phyloP scores from a whole-genome alignment of 1,140 invertebrate species.

The Stenopsyche tienmushanensis region DNA sequence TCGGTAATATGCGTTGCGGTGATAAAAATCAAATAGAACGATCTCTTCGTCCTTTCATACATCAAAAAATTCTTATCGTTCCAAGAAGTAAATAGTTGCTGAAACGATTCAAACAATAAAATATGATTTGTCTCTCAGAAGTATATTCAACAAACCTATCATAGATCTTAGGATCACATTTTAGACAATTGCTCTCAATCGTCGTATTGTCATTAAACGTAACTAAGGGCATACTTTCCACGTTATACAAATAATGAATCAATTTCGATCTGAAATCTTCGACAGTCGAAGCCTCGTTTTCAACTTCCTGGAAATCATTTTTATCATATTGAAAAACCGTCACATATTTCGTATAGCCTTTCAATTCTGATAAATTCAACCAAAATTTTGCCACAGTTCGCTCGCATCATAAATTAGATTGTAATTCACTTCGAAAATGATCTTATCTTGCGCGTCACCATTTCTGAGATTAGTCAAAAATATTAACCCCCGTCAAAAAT shows the following conservation, averaged over 20 bases:
- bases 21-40: slow-evolving; percentile 19
- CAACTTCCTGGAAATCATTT: background rate
- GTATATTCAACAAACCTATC: slow-evolving; percentile 1
- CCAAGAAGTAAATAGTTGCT: background rate
- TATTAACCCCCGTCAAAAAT: too few relatives aligned
- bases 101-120: slow-evolving; percentile 13
- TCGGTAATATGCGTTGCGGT: background rate
- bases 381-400: slow-evolving; percentile 17
- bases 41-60: slow-evolving; percentile 14
- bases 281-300: background rate
- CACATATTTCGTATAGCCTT: slow-evolving; percentile 11
- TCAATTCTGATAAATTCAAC: slow-evolving; percentile 7
- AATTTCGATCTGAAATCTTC: slow-evolving; percentile 2
- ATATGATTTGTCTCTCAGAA: slow-evolving; percentile 17
- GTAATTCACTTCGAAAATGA: background rate
- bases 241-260: slow-evolving; percentile 1
- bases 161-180: slow-evolving; percentile 1
- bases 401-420: background rate
- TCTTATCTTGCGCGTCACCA: background rate
- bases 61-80: slow-evolving; percentile 15
- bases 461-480: too few relatives aligned
- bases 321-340: slow-evolving; percentile 3
- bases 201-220: slow-evolving; percentile 2
- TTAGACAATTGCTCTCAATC: background rate
- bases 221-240: background rate